These are phyloP conservation scores for Microcebus jonahi DNA, from an alignment of 2,113 vertebrate species.

Conservation along the genomic window DNA sequence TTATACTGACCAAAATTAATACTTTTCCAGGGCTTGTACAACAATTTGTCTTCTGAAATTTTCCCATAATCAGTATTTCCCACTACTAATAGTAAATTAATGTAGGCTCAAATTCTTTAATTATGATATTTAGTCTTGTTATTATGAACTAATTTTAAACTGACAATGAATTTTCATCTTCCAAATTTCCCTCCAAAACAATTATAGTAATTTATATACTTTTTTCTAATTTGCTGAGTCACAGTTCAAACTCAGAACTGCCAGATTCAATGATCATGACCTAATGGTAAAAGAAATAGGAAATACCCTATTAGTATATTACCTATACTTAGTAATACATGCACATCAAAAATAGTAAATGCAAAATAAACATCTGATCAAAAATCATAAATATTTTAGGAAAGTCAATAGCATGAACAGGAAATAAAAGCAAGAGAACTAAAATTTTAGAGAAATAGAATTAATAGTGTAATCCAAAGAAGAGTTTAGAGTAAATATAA, in stretches of 20 bases:
- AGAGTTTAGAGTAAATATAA: background rate
- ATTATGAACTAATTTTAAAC: background rate
- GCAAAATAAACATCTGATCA: background rate
- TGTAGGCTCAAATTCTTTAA: background rate
- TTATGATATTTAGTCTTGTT: background rate
- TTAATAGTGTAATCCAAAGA: background rate
- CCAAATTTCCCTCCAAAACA: background rate
- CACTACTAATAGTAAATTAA: background rate
- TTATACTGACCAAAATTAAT: background rate
- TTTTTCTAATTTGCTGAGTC: background rate
- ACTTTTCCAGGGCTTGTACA: background rate
- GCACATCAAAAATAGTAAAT: background rate
- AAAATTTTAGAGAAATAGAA: background rate
- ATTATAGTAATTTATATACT: background rate
- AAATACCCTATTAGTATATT: background rate
- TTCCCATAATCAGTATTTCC: background rate
- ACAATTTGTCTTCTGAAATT: background rate
- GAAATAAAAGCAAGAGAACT: background rate
- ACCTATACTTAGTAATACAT: background rate
- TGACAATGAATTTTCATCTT: background rate
- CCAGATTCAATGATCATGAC: background rate
- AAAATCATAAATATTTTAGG: background rate
- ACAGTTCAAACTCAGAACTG: background rate
- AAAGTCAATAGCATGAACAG: background rate
- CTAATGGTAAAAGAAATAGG: background rate